phyloP scores from a whole-genome alignment of 2,888 invertebrate genomes.

The Deilephila elpenor region DNA sequence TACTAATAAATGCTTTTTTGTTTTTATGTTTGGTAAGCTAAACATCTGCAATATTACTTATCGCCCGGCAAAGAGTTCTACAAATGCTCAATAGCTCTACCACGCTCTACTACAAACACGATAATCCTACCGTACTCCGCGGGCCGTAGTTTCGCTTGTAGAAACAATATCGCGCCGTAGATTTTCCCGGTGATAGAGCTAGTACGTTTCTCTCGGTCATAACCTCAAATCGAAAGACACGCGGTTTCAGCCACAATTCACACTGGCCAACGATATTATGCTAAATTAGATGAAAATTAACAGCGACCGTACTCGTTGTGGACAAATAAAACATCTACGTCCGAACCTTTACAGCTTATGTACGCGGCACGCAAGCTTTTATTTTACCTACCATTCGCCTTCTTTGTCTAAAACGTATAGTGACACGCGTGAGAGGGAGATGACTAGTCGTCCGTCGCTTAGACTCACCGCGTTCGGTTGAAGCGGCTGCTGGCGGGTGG shows the following conservation, averaged over 20 bases:
- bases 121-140: conserved; percentile 14
- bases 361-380: conserved; percentile 55
- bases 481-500: conserved; percentile 67
- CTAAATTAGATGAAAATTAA: conserved; percentile 71
- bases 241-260: conserved; percentile 32
- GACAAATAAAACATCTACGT: conserved; percentile 66
- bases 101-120: conserved; percentile 28
- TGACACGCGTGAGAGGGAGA: conserved; percentile 59
- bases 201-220: conserved; percentile 2
- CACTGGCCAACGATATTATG: conserved; percentile 56
- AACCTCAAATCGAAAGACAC: conserved; percentile 35
- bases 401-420: neutral
- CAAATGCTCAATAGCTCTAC: conserved; percentile 17
- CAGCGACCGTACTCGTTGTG: conserved; percentile 60
- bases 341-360: conserved; percentile 56
- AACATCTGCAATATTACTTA: neutral
- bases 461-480: conserved; percentile 54
- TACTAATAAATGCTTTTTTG: too few species aligned
- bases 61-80: neutral
- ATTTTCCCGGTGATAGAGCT: neutral
- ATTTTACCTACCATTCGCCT: conserved; percentile 46
- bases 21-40: neutral
- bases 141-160: conserved; percentile 6
- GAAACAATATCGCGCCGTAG: neutral
- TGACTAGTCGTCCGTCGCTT: conserved; percentile 57